Evolutionary conservation across 1,140 invertebrate species (phyloP).

Genomic region (Protaetia brevitarsis): DNA sequence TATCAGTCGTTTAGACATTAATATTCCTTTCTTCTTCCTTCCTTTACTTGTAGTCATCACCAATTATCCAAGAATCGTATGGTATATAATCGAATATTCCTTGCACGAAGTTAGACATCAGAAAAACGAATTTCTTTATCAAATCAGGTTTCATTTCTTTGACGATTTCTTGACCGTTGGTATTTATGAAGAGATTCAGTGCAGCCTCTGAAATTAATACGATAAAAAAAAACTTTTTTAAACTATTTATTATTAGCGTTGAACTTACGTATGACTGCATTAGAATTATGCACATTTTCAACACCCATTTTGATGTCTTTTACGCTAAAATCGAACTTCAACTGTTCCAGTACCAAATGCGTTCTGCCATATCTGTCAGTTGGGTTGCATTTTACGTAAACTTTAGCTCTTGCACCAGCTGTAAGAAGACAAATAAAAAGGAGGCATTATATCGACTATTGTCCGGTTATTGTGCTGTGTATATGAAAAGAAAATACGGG

Average conservation of each 20-base stretch:
- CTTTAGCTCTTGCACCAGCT: conserved; percentile 80
- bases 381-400: conserved; percentile 71
- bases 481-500: conserved; percentile 5
- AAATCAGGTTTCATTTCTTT: conserved; percentile 85
- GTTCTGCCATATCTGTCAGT: conserved; percentile 58
- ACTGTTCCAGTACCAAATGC: conserved; percentile 65
- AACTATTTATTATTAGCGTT: background rate
- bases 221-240: conserved; percentile 13
- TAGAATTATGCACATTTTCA: conserved; percentile 74
- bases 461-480: background rate
- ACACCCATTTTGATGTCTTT: conserved; percentile 78
- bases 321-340: conserved; percentile 79
- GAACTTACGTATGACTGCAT: conserved; percentile 71
- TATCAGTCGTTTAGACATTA: no score
- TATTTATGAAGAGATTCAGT: conserved; percentile 82
- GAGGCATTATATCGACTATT: no score
- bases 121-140: conserved; percentile 68
- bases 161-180: conserved; percentile 74
- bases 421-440: no score
- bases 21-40: no score
- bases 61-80: conserved; percentile 66
- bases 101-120: conserved; percentile 71
- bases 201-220: conserved; percentile 67
- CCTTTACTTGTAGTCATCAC: background rate
- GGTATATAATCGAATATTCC: conserved; percentile 72